A percentile compares a stretch with the other conserved stretches of the same genome.
phyloP scores from a whole-genome alignment of 2,888 invertebrate genomes.

The Cyclophora albipunctata region DNA sequence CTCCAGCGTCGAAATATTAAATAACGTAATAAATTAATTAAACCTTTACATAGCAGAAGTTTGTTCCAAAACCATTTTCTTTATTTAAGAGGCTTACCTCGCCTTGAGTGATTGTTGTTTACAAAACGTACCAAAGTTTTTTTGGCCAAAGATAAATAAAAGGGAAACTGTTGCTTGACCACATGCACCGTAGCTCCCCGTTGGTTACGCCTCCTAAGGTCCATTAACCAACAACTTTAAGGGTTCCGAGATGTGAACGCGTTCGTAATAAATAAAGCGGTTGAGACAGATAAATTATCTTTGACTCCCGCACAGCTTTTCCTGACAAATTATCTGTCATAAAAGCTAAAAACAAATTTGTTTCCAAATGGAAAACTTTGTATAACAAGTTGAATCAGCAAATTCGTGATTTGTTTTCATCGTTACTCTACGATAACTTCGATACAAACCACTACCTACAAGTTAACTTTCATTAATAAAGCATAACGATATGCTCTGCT shows the following conservation, averaged over 20 bases:
- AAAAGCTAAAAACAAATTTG: slow-evolving; percentile 70
- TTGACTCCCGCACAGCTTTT: slow-evolving; percentile 67
- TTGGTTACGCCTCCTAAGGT: slow-evolving; percentile 51
- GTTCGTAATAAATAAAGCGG: slow-evolving; percentile 69
- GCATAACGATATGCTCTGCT: too few species aligned
- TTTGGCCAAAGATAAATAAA: not conserved
- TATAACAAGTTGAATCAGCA: slow-evolving; percentile 47
- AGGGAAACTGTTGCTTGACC: slow-evolving; percentile 32
- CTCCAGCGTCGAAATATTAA: too few species aligned
- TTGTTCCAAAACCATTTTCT: too few species aligned
- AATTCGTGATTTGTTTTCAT: slow-evolving; percentile 28
- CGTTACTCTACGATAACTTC: not conserved
- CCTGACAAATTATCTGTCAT: slow-evolving; percentile 72
- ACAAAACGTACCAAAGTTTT: not conserved
- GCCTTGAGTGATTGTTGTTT: too few species aligned
- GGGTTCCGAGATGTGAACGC: slow-evolving; percentile 67
- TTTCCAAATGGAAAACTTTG: slow-evolving; percentile 60
- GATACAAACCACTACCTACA: not conserved
- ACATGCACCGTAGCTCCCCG: slow-evolving; percentile 30
- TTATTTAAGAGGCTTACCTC: too few species aligned
- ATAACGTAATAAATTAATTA: too few species aligned
- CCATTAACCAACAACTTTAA: slow-evolving; percentile 68
- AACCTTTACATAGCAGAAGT: too few species aligned
- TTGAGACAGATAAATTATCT: slow-evolving; percentile 74
- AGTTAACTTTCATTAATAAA: too few species aligned